phyloP scores from a whole-genome alignment of 2,888 invertebrate genomes.

The Hyposoter dolosus region DNA sequence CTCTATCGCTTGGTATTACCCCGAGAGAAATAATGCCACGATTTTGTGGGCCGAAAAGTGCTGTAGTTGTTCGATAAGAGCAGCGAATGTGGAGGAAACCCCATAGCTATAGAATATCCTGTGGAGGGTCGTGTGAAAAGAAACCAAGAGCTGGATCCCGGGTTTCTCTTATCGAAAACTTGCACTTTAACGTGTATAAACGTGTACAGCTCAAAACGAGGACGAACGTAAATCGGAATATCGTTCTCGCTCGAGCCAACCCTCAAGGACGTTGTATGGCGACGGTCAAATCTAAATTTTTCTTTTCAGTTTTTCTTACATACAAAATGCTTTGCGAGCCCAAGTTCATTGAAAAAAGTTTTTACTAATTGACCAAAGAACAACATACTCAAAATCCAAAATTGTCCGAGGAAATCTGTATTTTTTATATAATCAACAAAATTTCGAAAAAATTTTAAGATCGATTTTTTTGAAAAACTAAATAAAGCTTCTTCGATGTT shows the following conservation, averaged over 20 bases:
- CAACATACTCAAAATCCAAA: too few relatives aligned
- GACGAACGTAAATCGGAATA: conserved; percentile 10
- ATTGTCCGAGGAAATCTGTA: too few relatives aligned
- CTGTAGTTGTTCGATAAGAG: conserved; percentile 50
- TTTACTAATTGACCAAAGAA: too few relatives aligned
- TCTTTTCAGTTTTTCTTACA: too few relatives aligned
- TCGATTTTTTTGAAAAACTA: too few relatives aligned
- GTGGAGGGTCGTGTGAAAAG: conserved; percentile 6
- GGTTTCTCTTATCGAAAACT: conserved; percentile 38
- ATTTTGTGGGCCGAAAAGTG: neutral
- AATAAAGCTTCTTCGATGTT: too few relatives aligned
- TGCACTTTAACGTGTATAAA: conserved; percentile 41
- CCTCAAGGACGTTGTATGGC: neutral
- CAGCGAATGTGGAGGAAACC: neutral
- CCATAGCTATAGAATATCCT: conserved; percentile 9
- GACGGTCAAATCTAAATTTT: too few relatives aligned
- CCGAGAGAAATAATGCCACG: neutral
- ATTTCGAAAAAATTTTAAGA: too few relatives aligned
- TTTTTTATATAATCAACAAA: too few relatives aligned
- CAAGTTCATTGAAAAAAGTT: too few relatives aligned
- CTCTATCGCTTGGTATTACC: neutral
- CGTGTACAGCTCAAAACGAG: neutral
- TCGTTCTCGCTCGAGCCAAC: neutral
- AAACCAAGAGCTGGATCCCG: neutral
- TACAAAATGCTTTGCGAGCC: too few relatives aligned